Evolutionary conservation across 2,888 invertebrate species (phyloP).

Genomic region (Ichneumoninae sp.): DNA sequence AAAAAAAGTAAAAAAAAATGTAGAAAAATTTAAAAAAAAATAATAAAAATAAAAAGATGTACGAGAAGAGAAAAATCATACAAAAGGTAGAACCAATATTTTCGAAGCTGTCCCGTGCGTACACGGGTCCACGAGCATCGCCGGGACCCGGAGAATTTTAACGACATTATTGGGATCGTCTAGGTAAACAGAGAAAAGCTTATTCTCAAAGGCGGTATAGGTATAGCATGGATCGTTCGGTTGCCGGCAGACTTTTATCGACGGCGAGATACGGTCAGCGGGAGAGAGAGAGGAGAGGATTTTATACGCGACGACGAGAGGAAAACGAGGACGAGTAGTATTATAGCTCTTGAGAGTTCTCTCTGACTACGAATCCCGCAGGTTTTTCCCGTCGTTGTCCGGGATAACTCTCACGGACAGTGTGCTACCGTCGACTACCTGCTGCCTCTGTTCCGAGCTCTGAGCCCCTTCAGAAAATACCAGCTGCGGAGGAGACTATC

Average conservation of each 20-base stretch:
- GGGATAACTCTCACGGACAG: constrained; percentile 60
- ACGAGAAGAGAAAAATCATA: constrained; percentile 60
- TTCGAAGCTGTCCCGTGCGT: constrained; percentile 69
- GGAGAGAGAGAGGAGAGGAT: constrained; percentile 6
- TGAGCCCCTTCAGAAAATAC: constrained; percentile 60
- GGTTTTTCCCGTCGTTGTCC: constrained; percentile 51
- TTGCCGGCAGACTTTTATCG: constrained; percentile 8
- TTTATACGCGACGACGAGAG: constrained; percentile 35
- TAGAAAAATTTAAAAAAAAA: constrained; percentile 41
- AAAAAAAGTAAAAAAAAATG: constrained; percentile 48
- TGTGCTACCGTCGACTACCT: constrained; percentile 50
- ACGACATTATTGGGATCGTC: constrained; percentile 73
- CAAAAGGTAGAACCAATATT: constrained; percentile 72
- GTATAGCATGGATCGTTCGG: not conserved
- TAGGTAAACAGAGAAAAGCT: constrained; percentile 70
- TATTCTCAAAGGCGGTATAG: constrained; percentile 54
- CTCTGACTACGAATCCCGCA: constrained; percentile 48
- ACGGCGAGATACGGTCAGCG: constrained; percentile 45
- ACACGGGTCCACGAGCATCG: constrained; percentile 52
- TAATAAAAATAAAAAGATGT: constrained; percentile 43
- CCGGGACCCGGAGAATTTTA: constrained; percentile 68
- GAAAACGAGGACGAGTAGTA: constrained; percentile 9
- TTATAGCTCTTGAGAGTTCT: constrained; percentile 44
- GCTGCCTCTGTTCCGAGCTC: constrained; percentile 11
- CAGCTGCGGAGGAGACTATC: constrained; percentile 50